Percentiles rank a stretch among this genome's conserved stretches.
These are phyloP conservation scores for Gila robusta DNA, from an alignment of 2,797 vertebrate species.

Conservation along the genomic window DNA sequence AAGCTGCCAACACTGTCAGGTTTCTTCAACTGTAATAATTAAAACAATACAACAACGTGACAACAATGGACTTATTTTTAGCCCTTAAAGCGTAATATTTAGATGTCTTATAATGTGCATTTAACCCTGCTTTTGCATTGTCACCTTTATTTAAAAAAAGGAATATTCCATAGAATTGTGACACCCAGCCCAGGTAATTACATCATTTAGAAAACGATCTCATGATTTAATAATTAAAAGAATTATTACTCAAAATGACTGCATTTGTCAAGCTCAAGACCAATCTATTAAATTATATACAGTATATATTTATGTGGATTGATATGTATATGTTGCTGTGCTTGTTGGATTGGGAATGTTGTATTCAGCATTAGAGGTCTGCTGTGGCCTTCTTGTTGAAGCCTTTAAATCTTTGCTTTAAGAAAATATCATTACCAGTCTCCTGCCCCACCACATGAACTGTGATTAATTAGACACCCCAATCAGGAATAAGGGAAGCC, in stretches of 20 bases:
- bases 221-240: no score
- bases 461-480: conserved; percentile 40
- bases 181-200: no score
- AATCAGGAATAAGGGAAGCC: conserved; percentile 51
- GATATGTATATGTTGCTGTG: background rate
- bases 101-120: no score
- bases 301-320: no score
- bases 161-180: no score
- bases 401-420: conserved; percentile 43
- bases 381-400: conserved; percentile 2
- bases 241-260: no score
- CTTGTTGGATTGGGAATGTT: conserved; percentile 5
- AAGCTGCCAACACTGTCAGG: background rate
- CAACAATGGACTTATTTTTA: background rate
- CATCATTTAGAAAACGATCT: no score
- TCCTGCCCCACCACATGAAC: conserved; percentile 32
- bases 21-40: background rate
- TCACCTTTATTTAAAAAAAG: no score
- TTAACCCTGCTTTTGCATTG: no score
- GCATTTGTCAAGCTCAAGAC: no score
- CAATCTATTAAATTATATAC: no score
- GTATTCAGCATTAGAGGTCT: background rate
- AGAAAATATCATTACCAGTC: conserved; percentile 24
- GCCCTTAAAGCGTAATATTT: background rate
- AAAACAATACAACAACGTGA: background rate